These are phyloP conservation scores for Drosophila trapezifrons DNA, from an alignment of 1,140 invertebrate species.

Conservation along the genomic window DNA sequence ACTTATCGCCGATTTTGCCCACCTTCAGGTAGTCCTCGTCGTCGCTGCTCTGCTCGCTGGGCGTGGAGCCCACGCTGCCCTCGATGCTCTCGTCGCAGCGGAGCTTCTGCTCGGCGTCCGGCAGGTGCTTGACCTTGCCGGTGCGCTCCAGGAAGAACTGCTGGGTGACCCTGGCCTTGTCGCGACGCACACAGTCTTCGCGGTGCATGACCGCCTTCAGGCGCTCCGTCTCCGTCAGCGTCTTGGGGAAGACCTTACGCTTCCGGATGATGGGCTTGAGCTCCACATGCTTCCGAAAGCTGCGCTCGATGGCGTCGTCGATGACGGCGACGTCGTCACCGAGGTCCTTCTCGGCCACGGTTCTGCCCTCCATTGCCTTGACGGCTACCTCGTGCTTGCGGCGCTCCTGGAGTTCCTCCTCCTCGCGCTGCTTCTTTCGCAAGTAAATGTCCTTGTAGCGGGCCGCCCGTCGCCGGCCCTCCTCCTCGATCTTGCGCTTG, in stretches of 20 bases:
- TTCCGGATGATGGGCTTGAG: conserved; percentile 57
- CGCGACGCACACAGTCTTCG: conserved; percentile 59
- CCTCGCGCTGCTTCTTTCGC: conserved; percentile 46
- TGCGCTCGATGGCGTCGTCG: conserved; percentile 70
- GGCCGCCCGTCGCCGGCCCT: conserved; percentile 47
- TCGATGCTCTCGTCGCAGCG: conserved; percentile 54
- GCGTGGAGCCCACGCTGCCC: conserved; percentile 54
- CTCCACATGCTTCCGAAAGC: conserved; percentile 61
- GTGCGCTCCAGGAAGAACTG: conserved; percentile 63
- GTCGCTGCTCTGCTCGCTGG: conserved; percentile 73
- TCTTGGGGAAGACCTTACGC: conserved; percentile 70
- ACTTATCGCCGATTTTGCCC: conserved; percentile 69
- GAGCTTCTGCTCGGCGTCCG: conserved; percentile 58
- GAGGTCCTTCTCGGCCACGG: conserved; percentile 64
- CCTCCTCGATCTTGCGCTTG: conserved; percentile 53
- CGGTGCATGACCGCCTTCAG: conserved; percentile 68
- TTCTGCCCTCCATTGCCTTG: conserved; percentile 49
- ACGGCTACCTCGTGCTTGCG: conserved; percentile 33
- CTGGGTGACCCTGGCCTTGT: conserved; percentile 59
- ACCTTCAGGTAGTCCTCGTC: conserved; percentile 78
- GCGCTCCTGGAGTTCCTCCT: conserved; percentile 12
- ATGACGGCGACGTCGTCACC: conserved; percentile 54
- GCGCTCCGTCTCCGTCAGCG: conserved; percentile 66
- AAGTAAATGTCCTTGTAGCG: conserved; percentile 77
- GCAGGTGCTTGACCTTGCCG: conserved; percentile 60